Evolutionary conservation across 2,113 vertebrate genomes (phyloP).

Genomic region (Dicerorhinus sumatrensis): DNA sequence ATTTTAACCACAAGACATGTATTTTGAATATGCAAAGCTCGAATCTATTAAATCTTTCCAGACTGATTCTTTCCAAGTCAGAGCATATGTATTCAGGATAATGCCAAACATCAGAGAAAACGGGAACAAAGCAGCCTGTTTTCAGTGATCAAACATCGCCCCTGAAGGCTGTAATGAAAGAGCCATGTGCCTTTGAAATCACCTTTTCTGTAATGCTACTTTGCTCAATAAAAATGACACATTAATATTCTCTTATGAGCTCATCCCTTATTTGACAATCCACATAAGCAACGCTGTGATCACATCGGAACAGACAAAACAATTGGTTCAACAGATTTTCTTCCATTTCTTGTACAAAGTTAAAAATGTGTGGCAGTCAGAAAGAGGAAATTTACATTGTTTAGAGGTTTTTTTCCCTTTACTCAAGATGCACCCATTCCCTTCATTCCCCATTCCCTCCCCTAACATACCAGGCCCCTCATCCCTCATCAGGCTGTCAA

Average conservation of each 20-base stretch:
- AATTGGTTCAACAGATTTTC: constrained; percentile 71
- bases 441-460: neutral
- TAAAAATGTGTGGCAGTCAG: constrained; percentile 60
- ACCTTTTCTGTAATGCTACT: constrained; percentile 83
- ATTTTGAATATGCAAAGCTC: constrained; percentile 74
- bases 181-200: constrained; percentile 85
- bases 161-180: constrained; percentile 86
- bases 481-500: neutral
- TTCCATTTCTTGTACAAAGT: constrained; percentile 69
- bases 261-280: constrained; percentile 80
- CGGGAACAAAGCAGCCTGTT: constrained; percentile 84
- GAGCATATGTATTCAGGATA: constrained; percentile 76
- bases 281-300: constrained; percentile 78
- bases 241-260: constrained; percentile 84
- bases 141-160: constrained; percentile 84
- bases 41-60: constrained; percentile 79
- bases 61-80: constrained; percentile 79
- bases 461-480: neutral
- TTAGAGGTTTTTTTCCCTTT: neutral
- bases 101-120: constrained; percentile 80
- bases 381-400: neutral
- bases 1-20: constrained; percentile 69
- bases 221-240: constrained; percentile 81
- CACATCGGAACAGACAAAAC: constrained; percentile 77
- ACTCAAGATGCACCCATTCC: neutral